Base-by-base conservation (phyloP, 2,888 invertebrate genomes). In the Protula sp. region DNA sequence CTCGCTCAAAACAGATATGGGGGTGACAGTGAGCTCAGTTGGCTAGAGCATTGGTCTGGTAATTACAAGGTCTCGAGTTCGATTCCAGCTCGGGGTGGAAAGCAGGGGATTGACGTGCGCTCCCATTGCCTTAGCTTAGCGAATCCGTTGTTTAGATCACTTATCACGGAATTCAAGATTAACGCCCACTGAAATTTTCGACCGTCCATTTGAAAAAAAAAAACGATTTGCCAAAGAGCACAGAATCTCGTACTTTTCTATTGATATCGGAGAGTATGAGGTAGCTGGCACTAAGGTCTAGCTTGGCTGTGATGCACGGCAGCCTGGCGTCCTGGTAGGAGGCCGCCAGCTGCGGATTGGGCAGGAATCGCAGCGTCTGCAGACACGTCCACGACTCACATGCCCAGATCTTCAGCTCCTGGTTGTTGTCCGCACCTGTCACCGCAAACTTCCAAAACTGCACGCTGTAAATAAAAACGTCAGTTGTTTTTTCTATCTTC, bases 381-480 rank as follows among this genome's bases (percentile, higher is more conserved):
- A 95, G 83, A 75, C 95, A 95, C 54, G 86, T 86, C 98, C 98
- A 98, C 0, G 90, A 86, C 76, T 94, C 92, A 81, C 95, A 97
- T 4, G 92, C 92, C 94, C 95, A 97, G 89, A 83, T 84, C 82
- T 94, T 95, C 57, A 97, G 83, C 72, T 91, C 91, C 0, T 91
- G 88, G 82, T 95, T 95, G 78, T 91, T 87, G 66, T 90, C 88
- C 0, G 92, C 89, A 0, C 93, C 93, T 0, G 97, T 95, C 48
- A 97, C 86, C 0, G 92, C 94, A 82, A 90, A 94, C 81, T 94
- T 94, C 97, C 98, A 98, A 82, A 94, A 94, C 76, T 89, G 87
- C 19, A 85, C 86, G 68, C 87, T 87, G 70, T 54, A 77, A 77
- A 64, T 38, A 38, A 9, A 38, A 38, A 38, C 9, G 38, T 38